phyloP scores from a whole-genome alignment of 2,888 invertebrate genomes.

The Belgica antarctica region DNA sequence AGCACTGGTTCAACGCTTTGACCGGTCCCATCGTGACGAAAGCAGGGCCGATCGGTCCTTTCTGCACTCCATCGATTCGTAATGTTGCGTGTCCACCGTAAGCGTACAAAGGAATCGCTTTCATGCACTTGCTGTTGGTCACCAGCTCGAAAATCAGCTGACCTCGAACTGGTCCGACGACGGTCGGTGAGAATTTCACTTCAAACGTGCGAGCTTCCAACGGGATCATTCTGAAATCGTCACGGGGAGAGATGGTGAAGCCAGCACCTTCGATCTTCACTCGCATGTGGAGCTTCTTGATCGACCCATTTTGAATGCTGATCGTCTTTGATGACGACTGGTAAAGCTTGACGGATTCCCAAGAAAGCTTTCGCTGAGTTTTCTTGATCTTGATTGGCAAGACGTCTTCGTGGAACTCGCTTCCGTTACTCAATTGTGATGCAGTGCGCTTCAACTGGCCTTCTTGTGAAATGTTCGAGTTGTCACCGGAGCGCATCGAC shows the following conservation, averaged over 20 bases:
- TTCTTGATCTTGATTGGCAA: conserved; percentile 59
- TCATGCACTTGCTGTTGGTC: conserved; percentile 45
- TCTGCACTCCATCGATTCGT: conserved; percentile 56
- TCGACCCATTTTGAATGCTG: conserved; percentile 59
- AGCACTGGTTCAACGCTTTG: conserved; percentile 53
- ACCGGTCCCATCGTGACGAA: conserved; percentile 61
- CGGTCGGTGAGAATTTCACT: conserved; percentile 60
- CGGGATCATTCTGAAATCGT: conserved; percentile 26
- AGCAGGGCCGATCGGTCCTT: conserved; percentile 60
- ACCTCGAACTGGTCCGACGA: conserved; percentile 45
- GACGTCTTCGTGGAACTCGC: conserved; percentile 50
- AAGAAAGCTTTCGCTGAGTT: conserved; percentile 57
- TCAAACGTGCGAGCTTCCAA: conserved; percentile 59
- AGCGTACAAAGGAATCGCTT: conserved; percentile 57
- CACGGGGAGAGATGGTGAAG: conserved; percentile 51
- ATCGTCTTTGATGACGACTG: conserved; percentile 59
- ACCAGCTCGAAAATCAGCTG: conserved; percentile 44
- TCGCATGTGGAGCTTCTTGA: conserved; percentile 59
- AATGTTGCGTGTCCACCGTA: conserved; percentile 61
- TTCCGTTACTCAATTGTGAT: conserved; percentile 29
- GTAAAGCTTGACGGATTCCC: conserved; percentile 61
- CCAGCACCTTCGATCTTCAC: conserved; percentile 56
- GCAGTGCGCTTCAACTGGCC: conserved; percentile 6
- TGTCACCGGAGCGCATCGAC: neutral
- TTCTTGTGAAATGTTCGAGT: neutral